Evolutionary conservation across 1,140 invertebrate genomes (phyloP).

Genomic region (Calliphora vicina): DNA sequence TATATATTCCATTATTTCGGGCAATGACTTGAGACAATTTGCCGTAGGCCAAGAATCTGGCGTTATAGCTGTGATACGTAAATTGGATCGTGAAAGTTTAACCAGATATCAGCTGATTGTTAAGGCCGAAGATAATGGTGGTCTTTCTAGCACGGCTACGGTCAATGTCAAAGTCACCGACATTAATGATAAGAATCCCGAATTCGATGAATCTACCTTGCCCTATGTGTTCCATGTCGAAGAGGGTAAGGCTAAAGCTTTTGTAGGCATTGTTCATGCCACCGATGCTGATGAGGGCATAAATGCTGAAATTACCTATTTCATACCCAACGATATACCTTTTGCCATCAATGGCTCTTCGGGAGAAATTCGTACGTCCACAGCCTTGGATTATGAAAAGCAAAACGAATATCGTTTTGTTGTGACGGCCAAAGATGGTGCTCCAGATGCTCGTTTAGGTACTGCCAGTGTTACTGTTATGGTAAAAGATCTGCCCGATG

Average conservation of each 20-base stretch:
- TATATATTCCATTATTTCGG: constrained; percentile 83
- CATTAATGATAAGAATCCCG: constrained; percentile 89
- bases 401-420: constrained; percentile 84
- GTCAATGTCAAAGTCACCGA: constrained; percentile 89
- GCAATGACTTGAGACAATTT: constrained; percentile 87
- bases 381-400: constrained; percentile 84
- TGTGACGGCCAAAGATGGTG: constrained; percentile 88
- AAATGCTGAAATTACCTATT: constrained; percentile 73
- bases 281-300: constrained; percentile 82
- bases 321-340: constrained; percentile 78
- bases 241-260: constrained; percentile 75
- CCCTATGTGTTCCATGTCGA: constrained; percentile 84
- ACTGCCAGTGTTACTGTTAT: constrained; percentile 86
- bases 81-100: constrained; percentile 85
- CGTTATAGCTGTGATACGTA: constrained; percentile 81
- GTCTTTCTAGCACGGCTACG: constrained; percentile 80
- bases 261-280: constrained; percentile 82
- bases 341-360: constrained; percentile 81
- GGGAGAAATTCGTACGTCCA: constrained; percentile 79
- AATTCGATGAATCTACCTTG: constrained; percentile 73
- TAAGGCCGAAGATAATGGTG: constrained; percentile 85
- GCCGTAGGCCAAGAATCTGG: constrained; percentile 82
- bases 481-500: constrained; percentile 80
- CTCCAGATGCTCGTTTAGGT: constrained; percentile 82
- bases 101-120: constrained; percentile 86